Percentiles rank a stretch among this genome's conserved stretches.
These are phyloP conservation scores for Dipodomys stephensi DNA, from an alignment of 2,113 vertebrate genomes.

Conservation along the genomic window DNA sequence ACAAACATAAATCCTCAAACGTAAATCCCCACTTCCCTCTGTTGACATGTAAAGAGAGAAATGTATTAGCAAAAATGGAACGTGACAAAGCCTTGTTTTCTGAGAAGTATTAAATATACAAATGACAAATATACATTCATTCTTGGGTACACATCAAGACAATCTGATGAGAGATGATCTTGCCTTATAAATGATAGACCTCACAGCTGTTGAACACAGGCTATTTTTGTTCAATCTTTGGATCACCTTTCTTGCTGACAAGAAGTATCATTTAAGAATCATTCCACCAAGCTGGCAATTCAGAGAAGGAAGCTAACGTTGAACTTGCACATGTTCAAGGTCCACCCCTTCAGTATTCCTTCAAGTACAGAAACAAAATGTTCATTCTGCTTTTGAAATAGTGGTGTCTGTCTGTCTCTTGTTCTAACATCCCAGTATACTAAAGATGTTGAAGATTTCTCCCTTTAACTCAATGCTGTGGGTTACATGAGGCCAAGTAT, in stretches of 20 bases:
- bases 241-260: slow-evolving; percentile 71
- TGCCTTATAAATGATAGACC: slow-evolving; percentile 69
- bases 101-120: not conserved
- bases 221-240: slow-evolving; percentile 70
- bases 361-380: not conserved
- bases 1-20: not conserved
- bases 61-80: not conserved
- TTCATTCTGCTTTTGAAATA: not conserved
- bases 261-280: slow-evolving; percentile 53
- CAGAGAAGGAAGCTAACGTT: slow-evolving; percentile 13
- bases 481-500: not conserved
- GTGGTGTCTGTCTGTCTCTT: not conserved
- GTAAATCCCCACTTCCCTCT: not conserved
- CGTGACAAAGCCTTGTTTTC: not conserved
- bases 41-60: slow-evolving; percentile 6
- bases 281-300: slow-evolving; percentile 26
- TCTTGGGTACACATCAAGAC: not conserved
- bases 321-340: not conserved
- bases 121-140: not conserved
- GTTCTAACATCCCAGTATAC: not conserved
- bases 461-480: slow-evolving; percentile 14
- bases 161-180: slow-evolving; percentile 34
- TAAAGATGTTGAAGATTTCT: slow-evolving; percentile 22
- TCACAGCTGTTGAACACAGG: slow-evolving; percentile 54
- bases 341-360: not conserved